Evolutionary conservation across 2,888 invertebrate species (phyloP).

Genomic region (Laspeyria flexula): DNA sequence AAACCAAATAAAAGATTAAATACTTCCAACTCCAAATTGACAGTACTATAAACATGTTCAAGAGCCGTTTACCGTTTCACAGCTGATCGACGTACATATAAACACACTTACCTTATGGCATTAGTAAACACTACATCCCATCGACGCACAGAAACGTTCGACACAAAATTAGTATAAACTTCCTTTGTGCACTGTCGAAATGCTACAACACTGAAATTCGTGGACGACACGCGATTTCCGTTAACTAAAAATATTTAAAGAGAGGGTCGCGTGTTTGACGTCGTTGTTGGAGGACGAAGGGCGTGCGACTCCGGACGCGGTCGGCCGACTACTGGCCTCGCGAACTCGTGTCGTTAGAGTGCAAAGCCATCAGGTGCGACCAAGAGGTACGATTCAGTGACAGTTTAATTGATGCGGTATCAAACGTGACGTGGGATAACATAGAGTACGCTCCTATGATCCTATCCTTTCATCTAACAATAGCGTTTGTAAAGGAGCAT

Average conservation of each 20-base stretch:
- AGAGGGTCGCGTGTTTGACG: conserved; percentile 62
- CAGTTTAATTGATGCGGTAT: conserved; percentile 64
- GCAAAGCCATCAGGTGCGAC: conserved; percentile 65
- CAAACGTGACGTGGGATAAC: conserved; percentile 42
- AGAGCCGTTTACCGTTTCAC: conserved; percentile 44
- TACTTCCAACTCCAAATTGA: conserved; percentile 29
- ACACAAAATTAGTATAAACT: conserved; percentile 53
- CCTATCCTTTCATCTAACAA: conserved; percentile 38
- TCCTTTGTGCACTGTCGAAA: conserved; percentile 55
- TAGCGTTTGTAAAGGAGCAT: conserved; percentile 13
- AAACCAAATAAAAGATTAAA: conserved; percentile 29
- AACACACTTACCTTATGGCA: conserved; percentile 72
- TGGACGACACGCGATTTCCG: conserved; percentile 67
- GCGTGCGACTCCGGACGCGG: conserved; percentile 71
- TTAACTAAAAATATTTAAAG: conserved; percentile 75
- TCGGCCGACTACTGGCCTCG: conserved; percentile 62
- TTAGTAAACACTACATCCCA: conserved; percentile 64
- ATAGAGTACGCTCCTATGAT: conserved; percentile 33
- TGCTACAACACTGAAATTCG: conserved; percentile 46
- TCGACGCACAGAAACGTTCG: conserved; percentile 60
- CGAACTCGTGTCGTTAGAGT: conserved; percentile 42
- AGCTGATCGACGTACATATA: conserved; percentile 70
- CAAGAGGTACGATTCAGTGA: conserved; percentile 50
- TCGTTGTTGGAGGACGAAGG: conserved; percentile 56
- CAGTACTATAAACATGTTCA: conserved; percentile 39